Evolutionary conservation across 2,113 vertebrate species (phyloP).

Genomic region (Empidonax traillii): DNA sequence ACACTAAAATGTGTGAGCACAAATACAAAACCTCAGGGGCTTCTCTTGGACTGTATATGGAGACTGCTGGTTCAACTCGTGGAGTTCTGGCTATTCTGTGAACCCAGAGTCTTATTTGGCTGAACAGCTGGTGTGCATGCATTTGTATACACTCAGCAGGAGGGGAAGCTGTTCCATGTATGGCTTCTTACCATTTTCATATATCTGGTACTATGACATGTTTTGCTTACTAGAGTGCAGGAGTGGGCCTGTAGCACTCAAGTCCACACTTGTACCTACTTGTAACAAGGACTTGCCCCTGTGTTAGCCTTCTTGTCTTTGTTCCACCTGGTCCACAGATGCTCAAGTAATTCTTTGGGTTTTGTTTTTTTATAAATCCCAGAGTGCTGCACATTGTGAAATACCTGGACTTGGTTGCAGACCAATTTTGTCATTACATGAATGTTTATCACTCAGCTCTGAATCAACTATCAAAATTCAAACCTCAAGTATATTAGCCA

Average conservation of each 20-base stretch:
- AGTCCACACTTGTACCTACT: neutral
- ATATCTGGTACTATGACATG: neutral
- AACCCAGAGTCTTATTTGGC: neutral
- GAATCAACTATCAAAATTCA: neutral
- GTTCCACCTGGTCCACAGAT: neutral
- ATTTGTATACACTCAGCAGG: neutral
- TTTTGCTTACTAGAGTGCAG: neutral
- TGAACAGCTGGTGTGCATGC: fast-evolving
- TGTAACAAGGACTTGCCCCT: neutral
- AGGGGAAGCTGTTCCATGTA: neutral
- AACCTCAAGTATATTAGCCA: neutral
- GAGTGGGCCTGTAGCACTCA: neutral
- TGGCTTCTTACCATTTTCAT: neutral
- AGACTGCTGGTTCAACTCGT: neutral
- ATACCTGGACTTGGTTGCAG: neutral
- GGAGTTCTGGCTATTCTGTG: neutral
- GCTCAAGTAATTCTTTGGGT: neutral
- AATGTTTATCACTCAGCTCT: neutral
- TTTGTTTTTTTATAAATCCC: neutral
- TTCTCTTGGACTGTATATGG: neutral
- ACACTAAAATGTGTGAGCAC: neutral
- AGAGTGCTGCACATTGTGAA: neutral
- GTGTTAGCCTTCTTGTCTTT: neutral
- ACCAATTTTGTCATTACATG: neutral
- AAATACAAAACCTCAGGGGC: neutral